Base-by-base conservation (phyloP, 2,888 invertebrate genomes). In the Spatulosminthurus flaviceps region DNA sequence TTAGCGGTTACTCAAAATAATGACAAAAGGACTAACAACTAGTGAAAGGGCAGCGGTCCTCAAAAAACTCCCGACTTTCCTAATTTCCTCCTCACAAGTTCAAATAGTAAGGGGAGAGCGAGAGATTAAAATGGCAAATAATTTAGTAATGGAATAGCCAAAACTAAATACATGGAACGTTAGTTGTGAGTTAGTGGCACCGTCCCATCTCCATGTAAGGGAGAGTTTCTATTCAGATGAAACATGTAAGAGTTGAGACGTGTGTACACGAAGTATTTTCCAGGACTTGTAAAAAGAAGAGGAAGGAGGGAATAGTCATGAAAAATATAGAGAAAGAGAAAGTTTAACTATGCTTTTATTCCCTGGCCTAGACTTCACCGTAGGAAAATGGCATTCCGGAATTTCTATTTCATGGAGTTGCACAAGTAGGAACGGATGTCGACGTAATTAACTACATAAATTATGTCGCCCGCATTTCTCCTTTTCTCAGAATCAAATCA, bases 361-460 rank as follows among this genome's bases (percentile, higher is more conserved):
- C 51, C 34, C 34, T 7, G 34, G 4, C 34, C 34, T 34, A 9
- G 9, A n/a, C n/a, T n/a, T n/a, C n/a, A n/a, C n/a, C n/a, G 34
- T 9, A 34, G 5, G 34, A 34, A 34, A 34, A n/a, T n/a, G n/a
- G n/a, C 34, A 34, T 34, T 34, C 34, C 34, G 34, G 34, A 34
- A 9, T 51, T n/a, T 13, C 9, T 51, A 19, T 51, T 51, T 16
- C 51, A 11, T 51, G 51, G 51, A 51, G 19, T 51, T 19, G 19
- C 16, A 9, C 51, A 51, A 72, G 22, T 1, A 51, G 16, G 4
- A 51, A 26, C 26, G 24, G 24, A 75, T 22, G 64, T 24, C 22
- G 75, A 75, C 61, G 64, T 42, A 51, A 64, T 75, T 19, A 75
- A 64, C 75, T 75, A 75, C 64, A 75, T 75, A 64, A 75, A 75